Percentiles rank a stretch among this genome's conserved stretches.
Evolutionary conservation across 2,888 invertebrate genomes (phyloP).

Genomic region (Ephialtes manifestator): DNA sequence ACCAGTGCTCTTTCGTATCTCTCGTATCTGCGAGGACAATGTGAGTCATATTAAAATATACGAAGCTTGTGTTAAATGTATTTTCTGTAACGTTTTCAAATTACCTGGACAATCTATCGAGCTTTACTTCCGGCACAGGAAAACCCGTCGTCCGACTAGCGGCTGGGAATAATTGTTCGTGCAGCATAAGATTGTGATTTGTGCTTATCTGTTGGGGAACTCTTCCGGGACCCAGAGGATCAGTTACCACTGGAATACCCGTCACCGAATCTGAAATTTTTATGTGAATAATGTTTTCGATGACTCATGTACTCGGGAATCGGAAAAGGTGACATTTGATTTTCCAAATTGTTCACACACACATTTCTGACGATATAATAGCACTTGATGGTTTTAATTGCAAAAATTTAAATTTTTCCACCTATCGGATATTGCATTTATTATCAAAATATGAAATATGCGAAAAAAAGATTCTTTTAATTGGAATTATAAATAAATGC

Average conservation of each 20-base stretch:
- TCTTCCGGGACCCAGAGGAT: constrained; percentile 81
- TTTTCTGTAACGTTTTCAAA: neutral
- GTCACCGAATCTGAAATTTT: constrained; percentile 89
- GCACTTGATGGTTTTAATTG: too few species aligned
- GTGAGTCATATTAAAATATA: neutral
- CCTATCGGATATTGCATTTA: too few species aligned
- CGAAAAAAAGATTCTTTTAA: too few species aligned
- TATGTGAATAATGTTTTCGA: neutral
- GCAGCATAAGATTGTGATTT: constrained; percentile 93
- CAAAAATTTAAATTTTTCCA: too few species aligned
- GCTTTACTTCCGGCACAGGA: constrained; percentile 82
- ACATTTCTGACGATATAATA: too few species aligned
- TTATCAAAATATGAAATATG: too few species aligned
- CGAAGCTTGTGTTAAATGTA: neutral
- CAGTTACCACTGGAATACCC: constrained; percentile 89
- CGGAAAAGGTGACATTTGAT: too few species aligned
- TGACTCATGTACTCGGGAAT: too few species aligned
- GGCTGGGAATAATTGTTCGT: constrained; percentile 91
- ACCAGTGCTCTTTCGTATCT: constrained; percentile 89
- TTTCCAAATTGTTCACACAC: too few species aligned
- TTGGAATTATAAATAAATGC: too few species aligned
- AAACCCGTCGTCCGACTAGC: constrained; percentile 81
- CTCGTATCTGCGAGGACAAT: constrained; percentile 85
- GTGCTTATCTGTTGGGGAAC: constrained; percentile 87
- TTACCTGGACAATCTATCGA: constrained; percentile 84